Percentiles rank a stretch among this genome's conserved stretches.
Conservation (phyloP, 2,888 invertebrate species). For the Drosophila mimica region DNA sequence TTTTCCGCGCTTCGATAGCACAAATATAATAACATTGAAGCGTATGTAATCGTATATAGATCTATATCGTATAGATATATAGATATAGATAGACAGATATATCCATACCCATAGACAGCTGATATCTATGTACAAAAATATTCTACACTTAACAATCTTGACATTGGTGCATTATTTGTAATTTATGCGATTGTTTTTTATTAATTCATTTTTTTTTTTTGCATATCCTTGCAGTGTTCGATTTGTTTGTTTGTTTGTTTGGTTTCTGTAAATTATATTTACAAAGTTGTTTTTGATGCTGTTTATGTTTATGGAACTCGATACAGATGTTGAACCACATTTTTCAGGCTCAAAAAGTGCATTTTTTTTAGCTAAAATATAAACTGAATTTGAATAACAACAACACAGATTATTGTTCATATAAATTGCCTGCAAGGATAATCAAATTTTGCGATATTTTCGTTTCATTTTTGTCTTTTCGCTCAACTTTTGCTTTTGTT, state of each 20-base stretch:
- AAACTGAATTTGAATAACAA: neutral
- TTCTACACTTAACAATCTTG: conserved; percentile 11
- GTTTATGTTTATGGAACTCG: neutral
- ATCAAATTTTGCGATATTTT: neutral
- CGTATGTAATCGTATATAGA: neutral
- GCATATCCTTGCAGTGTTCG: neutral
- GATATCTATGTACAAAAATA: conserved; percentile 11
- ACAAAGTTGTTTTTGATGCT: neutral
- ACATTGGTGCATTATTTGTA: conserved; percentile 5
- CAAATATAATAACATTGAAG: conserved; percentile 6
- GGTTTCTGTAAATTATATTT: neutral
- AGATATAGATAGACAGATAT: neutral
- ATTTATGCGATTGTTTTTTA: conserved; percentile 13
- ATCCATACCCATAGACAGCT: conserved; percentile 9
- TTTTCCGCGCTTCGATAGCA: neutral
- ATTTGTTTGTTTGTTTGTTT: neutral
- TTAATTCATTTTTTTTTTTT: neutral
- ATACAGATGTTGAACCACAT: neutral
- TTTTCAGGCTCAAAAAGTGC: neutral
- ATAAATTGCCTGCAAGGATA: conserved; percentile 3
- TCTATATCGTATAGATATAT: no score
- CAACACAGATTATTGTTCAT: neutral
- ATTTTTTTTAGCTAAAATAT: neutral
- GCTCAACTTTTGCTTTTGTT: neutral
- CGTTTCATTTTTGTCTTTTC: conserved; percentile 1